Evolutionary conservation across 2,888 invertebrate species (phyloP).

Genomic region (Archips xylosteana): DNA sequence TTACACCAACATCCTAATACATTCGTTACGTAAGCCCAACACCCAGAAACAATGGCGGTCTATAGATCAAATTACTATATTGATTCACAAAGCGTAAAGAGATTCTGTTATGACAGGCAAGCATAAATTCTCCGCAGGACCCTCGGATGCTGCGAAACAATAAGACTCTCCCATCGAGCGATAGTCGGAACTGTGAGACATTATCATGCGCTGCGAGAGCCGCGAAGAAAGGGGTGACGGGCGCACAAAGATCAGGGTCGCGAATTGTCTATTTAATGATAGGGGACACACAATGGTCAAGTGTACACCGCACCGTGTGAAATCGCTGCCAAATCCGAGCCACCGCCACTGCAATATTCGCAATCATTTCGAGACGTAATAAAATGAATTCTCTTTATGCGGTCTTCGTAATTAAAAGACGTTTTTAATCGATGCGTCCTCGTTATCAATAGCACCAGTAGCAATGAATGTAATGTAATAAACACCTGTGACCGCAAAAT

Average conservation of each 20-base stretch:
- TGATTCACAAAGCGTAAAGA: slow-evolving; percentile 84
- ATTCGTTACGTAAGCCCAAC: slow-evolving; percentile 76
- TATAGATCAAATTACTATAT: slow-evolving; percentile 82
- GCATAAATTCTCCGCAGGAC: slow-evolving; percentile 81
- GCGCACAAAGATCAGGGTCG: slow-evolving; percentile 57
- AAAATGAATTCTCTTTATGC: slow-evolving; percentile 33
- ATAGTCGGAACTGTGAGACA: slow-evolving; percentile 77
- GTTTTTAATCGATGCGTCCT: slow-evolving; percentile 30
- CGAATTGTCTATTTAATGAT: slow-evolving; percentile 77
- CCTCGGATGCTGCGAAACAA: slow-evolving; percentile 83
- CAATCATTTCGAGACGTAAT: slow-evolving; percentile 22
- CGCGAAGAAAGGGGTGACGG: slow-evolving; percentile 73
- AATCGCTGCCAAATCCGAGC: slow-evolving; percentile 60
- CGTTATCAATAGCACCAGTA: slow-evolving; percentile 32
- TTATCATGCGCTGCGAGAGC: slow-evolving; percentile 73
- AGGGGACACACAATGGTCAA: slow-evolving; percentile 77
- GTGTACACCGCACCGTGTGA: slow-evolving; percentile 73
- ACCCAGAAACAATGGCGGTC: slow-evolving; percentile 79
- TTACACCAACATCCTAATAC: slow-evolving; percentile 74
- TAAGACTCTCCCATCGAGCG: slow-evolving; percentile 68
- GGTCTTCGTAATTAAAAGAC: slow-evolving; percentile 42
- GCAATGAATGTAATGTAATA: slow-evolving; percentile 55
- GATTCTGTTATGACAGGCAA: slow-evolving; percentile 84
- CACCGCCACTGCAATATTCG: slow-evolving; percentile 38
- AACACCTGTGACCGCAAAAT: slow-evolving; percentile 81